Percentiles rank a stretch among this genome's conserved stretches.
Conservation (phyloP, 2,888 invertebrate genomes). For the Sarcophaga rosellei region DNA sequence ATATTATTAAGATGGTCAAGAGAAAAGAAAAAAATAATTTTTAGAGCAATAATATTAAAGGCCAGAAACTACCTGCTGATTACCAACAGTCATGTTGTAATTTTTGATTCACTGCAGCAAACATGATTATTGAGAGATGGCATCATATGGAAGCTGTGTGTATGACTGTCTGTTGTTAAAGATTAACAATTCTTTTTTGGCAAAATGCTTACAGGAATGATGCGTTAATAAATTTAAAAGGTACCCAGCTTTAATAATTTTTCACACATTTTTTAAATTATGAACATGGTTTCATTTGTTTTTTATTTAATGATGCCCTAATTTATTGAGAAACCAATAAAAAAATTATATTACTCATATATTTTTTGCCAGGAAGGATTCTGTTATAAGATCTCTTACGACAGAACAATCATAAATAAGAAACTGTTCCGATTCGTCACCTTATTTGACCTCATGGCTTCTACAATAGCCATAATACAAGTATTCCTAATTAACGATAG, state of each 20-base stretch:
- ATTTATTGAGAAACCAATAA: no score
- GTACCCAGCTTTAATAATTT: background rate
- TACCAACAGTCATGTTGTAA: constrained; percentile 16
- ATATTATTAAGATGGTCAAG: background rate
- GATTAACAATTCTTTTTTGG: background rate
- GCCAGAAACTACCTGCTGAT: constrained; percentile 20
- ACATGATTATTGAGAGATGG: constrained; percentile 9
- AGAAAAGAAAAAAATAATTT: background rate
- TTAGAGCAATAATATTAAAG: background rate
- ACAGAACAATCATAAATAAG: no score
- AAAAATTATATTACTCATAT: no score
- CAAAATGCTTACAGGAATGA: background rate
- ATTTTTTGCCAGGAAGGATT: no score
- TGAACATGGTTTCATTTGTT: no score
- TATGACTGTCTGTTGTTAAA: background rate
- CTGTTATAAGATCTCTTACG: no score
- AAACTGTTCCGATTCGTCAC: no score
- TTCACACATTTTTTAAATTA: no score
- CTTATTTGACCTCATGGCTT: no score
- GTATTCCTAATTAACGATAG: no score
- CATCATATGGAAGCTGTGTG: background rate
- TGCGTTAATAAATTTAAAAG: background rate
- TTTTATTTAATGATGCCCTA: no score
- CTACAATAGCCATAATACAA: no score
- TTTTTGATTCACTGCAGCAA: background rate